A percentile compares a stretch with the other conserved stretches of the same genome.
Evolutionary conservation across 2,113 vertebrate genomes (phyloP).

Genomic region (Isurus oxyrinchus): DNA sequence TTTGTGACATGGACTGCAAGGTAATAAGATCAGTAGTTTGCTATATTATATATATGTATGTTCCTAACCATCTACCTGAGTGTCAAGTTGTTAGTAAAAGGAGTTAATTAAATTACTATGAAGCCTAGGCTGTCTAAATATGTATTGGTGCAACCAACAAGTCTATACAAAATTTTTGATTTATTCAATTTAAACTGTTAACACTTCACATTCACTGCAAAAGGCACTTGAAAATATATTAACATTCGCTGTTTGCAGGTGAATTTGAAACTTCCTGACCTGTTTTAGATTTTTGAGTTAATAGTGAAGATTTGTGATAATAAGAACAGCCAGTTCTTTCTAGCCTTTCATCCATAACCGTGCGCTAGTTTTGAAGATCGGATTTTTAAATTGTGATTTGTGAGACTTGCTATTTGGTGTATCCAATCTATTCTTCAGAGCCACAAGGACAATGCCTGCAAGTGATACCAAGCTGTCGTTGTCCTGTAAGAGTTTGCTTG

Average conservation of each 20-base stretch:
- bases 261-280: background rate
- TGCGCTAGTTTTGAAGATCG: background rate
- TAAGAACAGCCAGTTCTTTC: background rate
- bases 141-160: background rate
- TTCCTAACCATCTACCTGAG: background rate
- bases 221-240: background rate
- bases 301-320: background rate
- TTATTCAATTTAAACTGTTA: background rate
- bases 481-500: background rate
- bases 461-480: background rate
- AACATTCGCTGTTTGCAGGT: background rate
- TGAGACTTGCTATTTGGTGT: background rate
- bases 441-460: background rate
- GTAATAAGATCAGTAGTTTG: slow-evolving; percentile 40
- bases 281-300: background rate
- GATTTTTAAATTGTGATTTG: background rate
- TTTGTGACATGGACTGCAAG: slow-evolving; percentile 47
- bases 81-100: background rate
- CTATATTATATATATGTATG: background rate
- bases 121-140: background rate
- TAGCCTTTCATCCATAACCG: background rate
- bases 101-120: background rate
- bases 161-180: no score
- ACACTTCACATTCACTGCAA: background rate
- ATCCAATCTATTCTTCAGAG: background rate